Percentiles rank a stretch among this genome's conserved stretches.
Conservation (phyloP, 2,888 invertebrate genomes). For the Parnassius orleans region DNA sequence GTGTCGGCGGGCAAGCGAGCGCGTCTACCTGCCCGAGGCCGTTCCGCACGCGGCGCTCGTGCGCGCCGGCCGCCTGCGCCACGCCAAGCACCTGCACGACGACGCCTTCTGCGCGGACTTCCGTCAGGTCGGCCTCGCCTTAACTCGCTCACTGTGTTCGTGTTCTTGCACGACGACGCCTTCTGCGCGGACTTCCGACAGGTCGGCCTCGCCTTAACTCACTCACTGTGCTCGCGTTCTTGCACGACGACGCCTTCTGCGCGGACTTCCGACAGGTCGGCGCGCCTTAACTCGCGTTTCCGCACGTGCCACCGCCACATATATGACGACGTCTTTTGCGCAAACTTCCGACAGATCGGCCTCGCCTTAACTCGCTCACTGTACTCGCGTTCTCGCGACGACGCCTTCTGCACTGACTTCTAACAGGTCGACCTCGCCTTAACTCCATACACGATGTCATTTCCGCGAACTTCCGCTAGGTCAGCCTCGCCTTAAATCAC, state of each 20-base stretch:
- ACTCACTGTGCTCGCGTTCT: too few relatives aligned
- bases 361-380: slow-evolving; percentile 89
- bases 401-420: slow-evolving; percentile 91
- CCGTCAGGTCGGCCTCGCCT: slow-evolving; percentile 79
- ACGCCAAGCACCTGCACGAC: slow-evolving; percentile 92
- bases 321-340: neutral
- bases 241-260: slow-evolving; percentile 77
- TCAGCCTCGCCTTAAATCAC: too few relatives aligned
- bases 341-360: slow-evolving; percentile 86
- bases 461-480: too few relatives aligned
- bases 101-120: slow-evolving; percentile 93
- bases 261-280: slow-evolving; percentile 88
- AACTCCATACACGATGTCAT: slow-evolving; percentile 90
- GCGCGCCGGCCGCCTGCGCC: slow-evolving; percentile 90
- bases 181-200: slow-evolving; percentile 55
- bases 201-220: slow-evolving; percentile 85
- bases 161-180: slow-evolving; percentile 48
- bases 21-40: slow-evolving; percentile 97
- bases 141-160: neutral
- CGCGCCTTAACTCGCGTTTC: slow-evolving; percentile 79
- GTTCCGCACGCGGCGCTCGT: slow-evolving; percentile 96
- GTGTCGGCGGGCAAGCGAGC: slow-evolving; percentile 91
- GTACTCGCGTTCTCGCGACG: slow-evolving; percentile 91
- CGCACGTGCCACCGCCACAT: slow-evolving; percentile 89
- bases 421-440: slow-evolving; percentile 79